Evolutionary conservation across 2,888 invertebrate species (phyloP).

Genomic region (Athrips mouffetella): DNA sequence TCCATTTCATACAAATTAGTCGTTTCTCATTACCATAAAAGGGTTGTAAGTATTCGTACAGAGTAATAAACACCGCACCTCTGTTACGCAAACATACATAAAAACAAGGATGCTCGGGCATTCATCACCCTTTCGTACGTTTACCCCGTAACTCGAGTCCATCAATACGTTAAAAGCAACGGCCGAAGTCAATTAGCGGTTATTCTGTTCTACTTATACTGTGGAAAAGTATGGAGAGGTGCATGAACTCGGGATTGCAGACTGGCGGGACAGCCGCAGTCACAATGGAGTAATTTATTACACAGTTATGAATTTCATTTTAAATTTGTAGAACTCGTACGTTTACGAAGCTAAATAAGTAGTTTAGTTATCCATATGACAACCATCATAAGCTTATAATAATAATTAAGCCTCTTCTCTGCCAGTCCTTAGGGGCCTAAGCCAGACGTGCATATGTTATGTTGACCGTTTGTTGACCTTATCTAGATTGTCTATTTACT

Average conservation of each 20-base stretch:
- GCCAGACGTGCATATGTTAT: too few species aligned
- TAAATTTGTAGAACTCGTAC: too few species aligned
- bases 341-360: too few species aligned
- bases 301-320: too few species aligned
- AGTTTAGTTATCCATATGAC: too few species aligned
- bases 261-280: too few species aligned
- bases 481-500: too few species aligned
- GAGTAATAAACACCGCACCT: constrained; percentile 1
- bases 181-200: constrained; percentile 48
- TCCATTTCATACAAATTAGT: constrained; percentile 8
- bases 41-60: constrained; percentile 1
- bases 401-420: too few species aligned
- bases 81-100: background rate
- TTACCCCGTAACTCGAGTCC: constrained; percentile 52
- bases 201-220: constrained; percentile 11
- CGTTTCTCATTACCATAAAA: constrained; percentile 3
- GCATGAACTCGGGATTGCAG: background rate
- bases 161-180: constrained; percentile 49
- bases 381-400: too few species aligned
- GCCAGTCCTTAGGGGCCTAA: too few species aligned
- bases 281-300: too few species aligned
- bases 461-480: too few species aligned
- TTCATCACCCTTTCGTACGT: constrained; percentile 49
- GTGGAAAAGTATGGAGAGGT: background rate
- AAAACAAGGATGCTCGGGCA: constrained; percentile 23